These are phyloP conservation scores for Lacanobia oleracea DNA, from an alignment of 2,888 invertebrate species.

Conservation along the genomic window DNA sequence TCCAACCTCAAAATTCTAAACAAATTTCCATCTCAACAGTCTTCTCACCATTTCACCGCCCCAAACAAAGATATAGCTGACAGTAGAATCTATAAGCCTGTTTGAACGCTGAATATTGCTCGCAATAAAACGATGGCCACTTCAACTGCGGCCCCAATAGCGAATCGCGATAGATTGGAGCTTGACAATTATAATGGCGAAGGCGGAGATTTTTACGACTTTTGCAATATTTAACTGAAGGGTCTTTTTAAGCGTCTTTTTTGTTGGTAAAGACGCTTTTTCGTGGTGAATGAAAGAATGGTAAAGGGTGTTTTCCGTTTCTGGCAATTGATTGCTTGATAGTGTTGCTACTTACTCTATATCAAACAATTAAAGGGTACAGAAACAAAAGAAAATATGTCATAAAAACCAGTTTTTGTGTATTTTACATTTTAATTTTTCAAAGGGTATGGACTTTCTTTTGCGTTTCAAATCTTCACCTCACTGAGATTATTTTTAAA, in stretches of 20 bases:
- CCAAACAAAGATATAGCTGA: conserved; percentile 14
- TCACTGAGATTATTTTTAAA: no score
- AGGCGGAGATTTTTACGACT: conserved; percentile 46
- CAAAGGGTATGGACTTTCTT: no score
- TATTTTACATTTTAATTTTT: no score
- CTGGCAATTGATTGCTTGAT: not conserved
- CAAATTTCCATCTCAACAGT: not conserved
- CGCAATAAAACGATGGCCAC: conserved; percentile 56
- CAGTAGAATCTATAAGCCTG: conserved; percentile 17
- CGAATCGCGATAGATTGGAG: conserved; percentile 52
- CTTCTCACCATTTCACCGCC: not conserved
- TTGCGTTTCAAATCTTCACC: no score
- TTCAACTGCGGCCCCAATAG: conserved; percentile 32
- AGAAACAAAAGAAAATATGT: no score
- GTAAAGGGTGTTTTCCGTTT: not conserved
- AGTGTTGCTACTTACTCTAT: no score
- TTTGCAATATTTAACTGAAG: conserved; percentile 47
- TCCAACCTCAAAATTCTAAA: not conserved
- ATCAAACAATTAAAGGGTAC: no score
- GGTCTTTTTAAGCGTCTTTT: conserved; percentile 6
- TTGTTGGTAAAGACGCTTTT: not conserved
- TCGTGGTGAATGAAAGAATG: not conserved
- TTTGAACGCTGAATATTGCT: conserved; percentile 37
- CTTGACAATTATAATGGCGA: conserved; percentile 56
- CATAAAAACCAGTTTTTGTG: no score